A percentile compares a stretch with the other conserved stretches of the same genome.
Evolutionary conservation across 2,113 vertebrate genomes (phyloP).

Genomic region (Cyanoliseus patagonus): DNA sequence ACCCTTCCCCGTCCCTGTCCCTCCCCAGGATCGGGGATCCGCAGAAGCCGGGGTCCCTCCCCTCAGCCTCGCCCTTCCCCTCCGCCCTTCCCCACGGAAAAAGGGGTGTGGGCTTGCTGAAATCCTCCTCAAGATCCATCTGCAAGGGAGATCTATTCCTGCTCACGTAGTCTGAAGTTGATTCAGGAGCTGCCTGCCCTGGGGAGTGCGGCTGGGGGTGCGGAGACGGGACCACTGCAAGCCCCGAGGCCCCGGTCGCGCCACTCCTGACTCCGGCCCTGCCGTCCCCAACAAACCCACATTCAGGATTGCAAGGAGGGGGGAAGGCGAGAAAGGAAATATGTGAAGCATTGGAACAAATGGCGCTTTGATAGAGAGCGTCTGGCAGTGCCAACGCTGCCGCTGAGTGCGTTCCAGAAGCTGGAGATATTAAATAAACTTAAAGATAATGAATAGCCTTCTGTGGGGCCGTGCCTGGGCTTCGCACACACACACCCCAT

Average conservation of each 20-base stretch:
- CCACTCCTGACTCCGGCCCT: background rate
- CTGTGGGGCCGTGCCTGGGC: constrained; percentile 59
- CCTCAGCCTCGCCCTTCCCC: background rate
- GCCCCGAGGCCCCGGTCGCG: background rate
- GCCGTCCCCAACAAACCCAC: background rate
- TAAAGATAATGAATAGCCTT: constrained; percentile 70
- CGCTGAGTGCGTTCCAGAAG: constrained; percentile 62
- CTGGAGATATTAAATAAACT: constrained; percentile 76
- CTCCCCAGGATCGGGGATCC: background rate
- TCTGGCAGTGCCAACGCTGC: constrained; percentile 61
- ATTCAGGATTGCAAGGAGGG: background rate
- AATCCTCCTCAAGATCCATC: background rate
- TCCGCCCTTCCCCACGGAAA: background rate
- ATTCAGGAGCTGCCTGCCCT: background rate
- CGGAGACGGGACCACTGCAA: background rate
- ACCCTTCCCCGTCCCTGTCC: background rate
- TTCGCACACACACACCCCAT: background rate
- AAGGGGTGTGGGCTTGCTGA: background rate
- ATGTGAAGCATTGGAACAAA: constrained; percentile 60
- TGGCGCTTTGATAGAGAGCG: constrained; percentile 56
- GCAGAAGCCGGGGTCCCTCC: background rate
- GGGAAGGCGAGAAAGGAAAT: background rate
- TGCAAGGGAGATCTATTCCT: fast-evolving
- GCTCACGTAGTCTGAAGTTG: fast-evolving
- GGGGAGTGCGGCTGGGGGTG: background rate